A percentile compares a stretch with the other conserved stretches of the same genome.
These are phyloP conservation scores for Andrena flavipes DNA, from an alignment of 2,888 invertebrate species.

Conservation along the genomic window DNA sequence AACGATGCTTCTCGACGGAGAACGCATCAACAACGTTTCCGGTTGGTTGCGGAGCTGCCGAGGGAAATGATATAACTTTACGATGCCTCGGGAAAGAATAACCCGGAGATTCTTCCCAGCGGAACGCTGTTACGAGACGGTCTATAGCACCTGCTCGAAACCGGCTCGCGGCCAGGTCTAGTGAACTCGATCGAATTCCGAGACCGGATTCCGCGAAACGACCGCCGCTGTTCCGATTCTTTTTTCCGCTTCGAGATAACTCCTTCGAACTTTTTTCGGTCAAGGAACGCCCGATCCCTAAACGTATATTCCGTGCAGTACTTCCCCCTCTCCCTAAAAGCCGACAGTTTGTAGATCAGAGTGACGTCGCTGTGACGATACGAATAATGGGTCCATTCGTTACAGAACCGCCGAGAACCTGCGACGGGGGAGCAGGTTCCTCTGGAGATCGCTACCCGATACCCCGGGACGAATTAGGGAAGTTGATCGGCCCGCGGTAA, in stretches of 20 bases:
- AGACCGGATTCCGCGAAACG: slow-evolving; percentile 80
- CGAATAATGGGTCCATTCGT: slow-evolving; percentile 16
- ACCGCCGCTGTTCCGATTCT: slow-evolving; percentile 62
- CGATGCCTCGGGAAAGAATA: slow-evolving; percentile 50
- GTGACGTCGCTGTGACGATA: slow-evolving; percentile 4
- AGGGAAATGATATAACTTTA: slow-evolving; percentile 65
- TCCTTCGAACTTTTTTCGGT: slow-evolving; percentile 31
- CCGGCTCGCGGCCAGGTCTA: slow-evolving; percentile 76
- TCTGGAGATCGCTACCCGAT: background rate
- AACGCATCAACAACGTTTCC: slow-evolving; percentile 46
- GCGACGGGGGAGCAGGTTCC: background rate
- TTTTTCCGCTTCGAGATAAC: slow-evolving; percentile 61
- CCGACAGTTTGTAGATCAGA: slow-evolving; percentile 14
- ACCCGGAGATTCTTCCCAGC: slow-evolving; percentile 31
- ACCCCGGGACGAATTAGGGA: slow-evolving; percentile 6
- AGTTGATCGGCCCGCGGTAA: slow-evolving; percentile 20
- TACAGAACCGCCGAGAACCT: slow-evolving; percentile 1
- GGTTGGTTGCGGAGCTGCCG: slow-evolving; percentile 15
- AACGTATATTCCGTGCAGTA: background rate
- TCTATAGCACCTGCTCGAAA: slow-evolving; percentile 72
- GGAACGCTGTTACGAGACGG: slow-evolving; percentile 47
- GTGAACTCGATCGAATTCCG: slow-evolving; percentile 81
- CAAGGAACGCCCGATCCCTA: background rate
- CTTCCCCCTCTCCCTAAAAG: background rate
- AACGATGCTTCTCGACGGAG: background rate